Evolutionary conservation across 2,888 invertebrate genomes (phyloP).

Genomic region (Drosophila subsilvestris): DNA sequence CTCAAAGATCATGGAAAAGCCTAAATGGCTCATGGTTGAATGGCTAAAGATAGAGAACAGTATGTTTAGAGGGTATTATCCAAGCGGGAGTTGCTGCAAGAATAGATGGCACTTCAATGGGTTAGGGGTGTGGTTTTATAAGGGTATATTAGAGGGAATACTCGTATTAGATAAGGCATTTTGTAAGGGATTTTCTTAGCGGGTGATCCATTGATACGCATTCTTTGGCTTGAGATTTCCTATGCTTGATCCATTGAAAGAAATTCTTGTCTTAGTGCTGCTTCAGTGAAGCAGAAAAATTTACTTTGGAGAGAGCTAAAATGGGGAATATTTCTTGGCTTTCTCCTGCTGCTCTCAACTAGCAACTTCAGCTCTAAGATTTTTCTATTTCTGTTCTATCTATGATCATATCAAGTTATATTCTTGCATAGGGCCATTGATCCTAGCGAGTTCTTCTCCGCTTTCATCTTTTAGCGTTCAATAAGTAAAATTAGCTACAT

Average conservation of each 20-base stretch:
- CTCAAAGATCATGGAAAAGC: not conserved
- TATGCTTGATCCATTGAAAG: not conserved
- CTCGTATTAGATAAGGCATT: not conserved
- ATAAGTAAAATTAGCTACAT: not conserved
- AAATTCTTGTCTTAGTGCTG: too few relatives aligned
- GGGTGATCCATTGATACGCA: not conserved
- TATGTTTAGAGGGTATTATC: constrained; percentile 2
- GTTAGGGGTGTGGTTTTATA: not conserved
- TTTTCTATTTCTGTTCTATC: not conserved
- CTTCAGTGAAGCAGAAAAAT: not conserved
- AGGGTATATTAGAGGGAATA: not conserved
- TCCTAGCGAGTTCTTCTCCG: not conserved
- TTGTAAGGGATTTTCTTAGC: not conserved
- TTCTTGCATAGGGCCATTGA: not conserved
- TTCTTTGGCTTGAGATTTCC: not conserved
- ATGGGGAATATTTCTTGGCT: too few relatives aligned
- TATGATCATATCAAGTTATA: not conserved
- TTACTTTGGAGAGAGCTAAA: not conserved
- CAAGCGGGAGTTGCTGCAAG: not conserved
- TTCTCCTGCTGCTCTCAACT: too few relatives aligned
- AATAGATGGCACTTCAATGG: not conserved
- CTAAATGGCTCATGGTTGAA: constrained; percentile 14
- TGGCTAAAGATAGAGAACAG: constrained; percentile 30
- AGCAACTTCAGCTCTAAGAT: too few relatives aligned
- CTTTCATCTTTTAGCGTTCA: not conserved